Conservation (phyloP, 2,113 vertebrate species). For the Zosterops pallidus region DNA sequence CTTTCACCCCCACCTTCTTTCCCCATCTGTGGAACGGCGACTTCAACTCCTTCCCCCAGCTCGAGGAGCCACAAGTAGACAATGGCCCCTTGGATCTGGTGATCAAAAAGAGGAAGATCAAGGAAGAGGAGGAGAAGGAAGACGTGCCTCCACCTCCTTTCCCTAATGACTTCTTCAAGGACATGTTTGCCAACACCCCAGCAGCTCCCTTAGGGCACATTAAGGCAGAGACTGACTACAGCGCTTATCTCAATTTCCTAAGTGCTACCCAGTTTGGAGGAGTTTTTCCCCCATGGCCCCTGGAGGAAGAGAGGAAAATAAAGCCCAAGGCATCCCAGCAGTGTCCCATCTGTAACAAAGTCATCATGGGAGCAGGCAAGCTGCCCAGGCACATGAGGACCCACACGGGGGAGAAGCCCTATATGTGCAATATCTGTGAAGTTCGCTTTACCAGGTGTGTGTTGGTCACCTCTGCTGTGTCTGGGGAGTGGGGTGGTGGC, state of each 20-base stretch:
- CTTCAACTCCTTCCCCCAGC: constrained; percentile 84
- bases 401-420: constrained; percentile 97
- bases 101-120: constrained; percentile 92
- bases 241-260: constrained; percentile 92
- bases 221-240: constrained; percentile 91
- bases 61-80: constrained; percentile 79
- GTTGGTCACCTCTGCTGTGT: background rate
- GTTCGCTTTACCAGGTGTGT: constrained; percentile 97
- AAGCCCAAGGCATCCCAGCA: constrained; percentile 98
- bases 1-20: constrained; percentile 89
- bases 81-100: constrained; percentile 87
- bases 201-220: constrained; percentile 82
- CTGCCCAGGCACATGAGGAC: constrained; percentile 97
- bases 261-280: constrained; percentile 89
- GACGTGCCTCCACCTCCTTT: constrained; percentile 82
- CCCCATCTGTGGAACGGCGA: constrained; percentile 90
- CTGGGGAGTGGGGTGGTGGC: background rate
- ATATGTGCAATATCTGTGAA: constrained; percentile 98
- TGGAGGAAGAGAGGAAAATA: constrained; percentile 95
- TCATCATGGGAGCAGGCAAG: constrained; percentile 98
- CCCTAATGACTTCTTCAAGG: constrained; percentile 89
- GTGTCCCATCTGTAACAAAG: constrained; percentile 97
- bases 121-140: constrained; percentile 92
- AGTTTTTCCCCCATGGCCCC: constrained; percentile 93
- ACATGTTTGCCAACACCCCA: constrained; percentile 79